These are phyloP conservation scores for Diplosoma virens DNA, from an alignment of 23 tunicate genomes.

Conservation along the genomic window DNA sequence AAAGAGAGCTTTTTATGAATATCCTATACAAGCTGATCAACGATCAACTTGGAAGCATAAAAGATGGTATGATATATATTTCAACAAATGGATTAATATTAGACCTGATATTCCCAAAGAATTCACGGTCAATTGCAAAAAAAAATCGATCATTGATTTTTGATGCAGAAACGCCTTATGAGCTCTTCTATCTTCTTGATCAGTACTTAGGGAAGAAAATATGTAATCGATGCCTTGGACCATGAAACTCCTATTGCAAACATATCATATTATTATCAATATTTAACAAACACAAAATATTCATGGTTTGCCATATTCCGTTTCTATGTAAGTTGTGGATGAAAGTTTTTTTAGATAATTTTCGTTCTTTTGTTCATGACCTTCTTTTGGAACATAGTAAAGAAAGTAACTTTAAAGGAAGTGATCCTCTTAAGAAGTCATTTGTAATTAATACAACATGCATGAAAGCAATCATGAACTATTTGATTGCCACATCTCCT, in stretches of 20 bases:
- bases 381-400: constrained; percentile 12
- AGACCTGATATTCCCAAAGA: not conserved
- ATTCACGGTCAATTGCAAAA: constrained; percentile 38
- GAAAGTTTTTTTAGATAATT: constrained; percentile 21
- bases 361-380: constrained; percentile 34
- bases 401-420: not conserved
- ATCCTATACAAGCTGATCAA: constrained; percentile 65
- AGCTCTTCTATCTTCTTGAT: constrained; percentile 37
- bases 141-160: constrained; percentile 27
- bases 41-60: constrained; percentile 77
- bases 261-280: constrained; percentile 74
- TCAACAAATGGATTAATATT: constrained; percentile 48
- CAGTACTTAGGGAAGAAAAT: constrained; percentile 48
- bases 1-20: constrained; percentile 42
- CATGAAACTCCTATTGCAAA: constrained; percentile 45
- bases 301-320: constrained; percentile 73
- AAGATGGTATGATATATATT: constrained; percentile 64
- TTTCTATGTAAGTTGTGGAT: constrained; percentile 30
- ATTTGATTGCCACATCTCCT: constrained; percentile 19
- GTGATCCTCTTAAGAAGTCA: constrained; percentile 28
- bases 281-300: constrained; percentile 84
- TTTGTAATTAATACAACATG: constrained; percentile 13
- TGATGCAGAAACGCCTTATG: constrained; percentile 56
- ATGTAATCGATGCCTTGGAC: constrained; percentile 37
- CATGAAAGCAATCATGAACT: constrained; percentile 26